Conservation (phyloP, 2,888 invertebrate species). For the Cetonia aurata region DNA sequence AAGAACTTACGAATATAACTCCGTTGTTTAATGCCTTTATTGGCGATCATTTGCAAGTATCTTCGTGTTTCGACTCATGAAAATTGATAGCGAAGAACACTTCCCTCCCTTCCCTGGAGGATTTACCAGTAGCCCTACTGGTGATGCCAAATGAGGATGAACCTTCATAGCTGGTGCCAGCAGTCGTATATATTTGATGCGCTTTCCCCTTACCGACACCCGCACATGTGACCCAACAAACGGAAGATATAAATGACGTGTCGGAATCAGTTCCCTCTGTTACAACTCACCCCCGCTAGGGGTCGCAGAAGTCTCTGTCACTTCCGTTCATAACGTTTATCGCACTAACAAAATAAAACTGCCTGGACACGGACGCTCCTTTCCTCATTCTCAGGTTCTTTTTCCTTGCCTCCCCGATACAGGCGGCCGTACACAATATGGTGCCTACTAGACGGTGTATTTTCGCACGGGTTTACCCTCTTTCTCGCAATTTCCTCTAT, state of each 20-base stretch:
- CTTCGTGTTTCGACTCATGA: no score
- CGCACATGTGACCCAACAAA: slow-evolving; percentile 34
- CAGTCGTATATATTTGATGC: slow-evolving; percentile 14
- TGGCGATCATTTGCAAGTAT: no score
- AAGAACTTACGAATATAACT: not conserved
- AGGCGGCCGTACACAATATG: no score
- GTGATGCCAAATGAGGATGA: no score
- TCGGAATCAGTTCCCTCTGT: slow-evolving; percentile 40
- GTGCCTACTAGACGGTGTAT: no score
- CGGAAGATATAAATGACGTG: slow-evolving; percentile 42
- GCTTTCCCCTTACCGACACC: not conserved
- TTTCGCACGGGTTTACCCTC: not conserved
- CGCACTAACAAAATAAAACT: not conserved
- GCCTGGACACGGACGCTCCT: no score
- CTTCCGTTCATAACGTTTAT: not conserved
- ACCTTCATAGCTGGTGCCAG: not conserved
- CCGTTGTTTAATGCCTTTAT: no score
- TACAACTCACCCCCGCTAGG: slow-evolving; percentile 28
- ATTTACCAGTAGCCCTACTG: no score
- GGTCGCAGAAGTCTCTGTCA: not conserved
- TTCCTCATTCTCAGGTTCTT: no score
- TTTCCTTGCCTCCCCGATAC: no score
- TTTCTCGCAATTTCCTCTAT: not conserved
- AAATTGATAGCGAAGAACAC: no score
- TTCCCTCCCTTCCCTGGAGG: no score